Evolutionary conservation across 2,888 invertebrate species (phyloP), one percentile per base, ranked within the genome.

Genomic region (Escarpia spicata): DNA sequence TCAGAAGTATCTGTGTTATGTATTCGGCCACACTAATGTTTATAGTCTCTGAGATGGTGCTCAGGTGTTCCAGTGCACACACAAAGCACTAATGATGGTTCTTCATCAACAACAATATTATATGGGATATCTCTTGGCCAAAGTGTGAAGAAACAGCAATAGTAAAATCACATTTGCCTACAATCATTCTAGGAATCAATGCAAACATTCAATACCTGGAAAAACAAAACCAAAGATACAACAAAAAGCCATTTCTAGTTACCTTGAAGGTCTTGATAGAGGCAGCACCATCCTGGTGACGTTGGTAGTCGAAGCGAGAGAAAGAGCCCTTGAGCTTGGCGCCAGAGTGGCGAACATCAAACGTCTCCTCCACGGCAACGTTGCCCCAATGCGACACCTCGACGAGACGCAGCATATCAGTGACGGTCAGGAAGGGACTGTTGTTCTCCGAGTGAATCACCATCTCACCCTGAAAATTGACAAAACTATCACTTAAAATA

Each of bases 341-440:
- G 90, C 99, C 99, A 91, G 98, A 98, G 96, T 99, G 99, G 43
- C 98, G 97, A 94, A 99, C 97, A 96, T 99, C 98, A 94, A 99
- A 97, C 10, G 98, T 98, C 96, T 99, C 99, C 96, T 99, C 99
- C 0, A 99, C 97, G 43, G 99, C 99, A 95, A 99, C 98, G 96
- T 99, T 99, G 12, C 99, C 99, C 99, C 99, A 99, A 96, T 99
- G 99, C 0, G 99, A 99, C 2, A 99, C 98, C 97, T 99, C 99
- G 95, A 99, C 98, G 0, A 97, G 97, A 92, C 99, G 97, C 95
- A 98, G 98, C 94, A 99, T 96, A 91, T 97, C 97, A 0, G 98
- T 98, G 0, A 99, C 98, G n/a, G 98, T 98, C 94, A 99, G 97
- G 97, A 99, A 99, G 58, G 99, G 99, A 90, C 98, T 97, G 96